Evolutionary conservation across 2,797 vertebrate species (phyloP).

Genomic region (Notoglanidium macrostoma): DNA sequence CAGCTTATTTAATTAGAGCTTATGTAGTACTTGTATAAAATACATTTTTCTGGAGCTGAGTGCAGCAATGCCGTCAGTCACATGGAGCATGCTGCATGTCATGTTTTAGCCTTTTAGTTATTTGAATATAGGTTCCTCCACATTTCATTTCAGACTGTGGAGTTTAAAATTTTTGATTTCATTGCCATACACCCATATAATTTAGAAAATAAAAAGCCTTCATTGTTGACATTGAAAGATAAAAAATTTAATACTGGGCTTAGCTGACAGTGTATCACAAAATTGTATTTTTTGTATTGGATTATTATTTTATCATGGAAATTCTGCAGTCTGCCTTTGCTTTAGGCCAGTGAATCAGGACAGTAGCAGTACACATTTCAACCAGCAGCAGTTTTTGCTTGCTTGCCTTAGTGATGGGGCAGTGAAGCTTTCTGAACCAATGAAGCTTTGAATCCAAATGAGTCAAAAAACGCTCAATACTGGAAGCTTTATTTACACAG

Average conservation of each 20-base stretch:
- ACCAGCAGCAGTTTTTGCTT: too few species aligned
- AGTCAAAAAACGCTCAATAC: too few species aligned
- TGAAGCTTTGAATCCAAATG: too few species aligned
- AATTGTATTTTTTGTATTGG: not conserved
- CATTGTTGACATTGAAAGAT: not conserved
- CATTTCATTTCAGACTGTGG: not conserved
- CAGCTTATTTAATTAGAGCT: not conserved
- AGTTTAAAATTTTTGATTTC: not conserved
- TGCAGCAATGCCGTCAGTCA: not conserved
- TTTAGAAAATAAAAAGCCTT: not conserved
- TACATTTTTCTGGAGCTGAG: not conserved
- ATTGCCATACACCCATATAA: not conserved
- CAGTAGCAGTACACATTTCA: too few species aligned
- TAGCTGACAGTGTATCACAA: not conserved
- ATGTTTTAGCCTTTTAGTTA: not conserved
- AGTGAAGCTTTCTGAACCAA: too few species aligned
- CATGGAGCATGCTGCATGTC: not conserved
- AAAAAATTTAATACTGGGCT: not conserved
- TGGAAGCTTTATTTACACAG: too few species aligned
- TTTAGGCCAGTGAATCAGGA: too few species aligned
- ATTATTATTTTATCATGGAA: not conserved
- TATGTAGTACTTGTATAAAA: too few species aligned
- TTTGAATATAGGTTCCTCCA: not conserved
- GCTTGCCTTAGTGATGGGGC: too few species aligned
- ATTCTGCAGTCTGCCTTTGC: not conserved